Base-by-base conservation (phyloP, 2,113 vertebrate genomes). In the Crypturellus undulatus region DNA sequence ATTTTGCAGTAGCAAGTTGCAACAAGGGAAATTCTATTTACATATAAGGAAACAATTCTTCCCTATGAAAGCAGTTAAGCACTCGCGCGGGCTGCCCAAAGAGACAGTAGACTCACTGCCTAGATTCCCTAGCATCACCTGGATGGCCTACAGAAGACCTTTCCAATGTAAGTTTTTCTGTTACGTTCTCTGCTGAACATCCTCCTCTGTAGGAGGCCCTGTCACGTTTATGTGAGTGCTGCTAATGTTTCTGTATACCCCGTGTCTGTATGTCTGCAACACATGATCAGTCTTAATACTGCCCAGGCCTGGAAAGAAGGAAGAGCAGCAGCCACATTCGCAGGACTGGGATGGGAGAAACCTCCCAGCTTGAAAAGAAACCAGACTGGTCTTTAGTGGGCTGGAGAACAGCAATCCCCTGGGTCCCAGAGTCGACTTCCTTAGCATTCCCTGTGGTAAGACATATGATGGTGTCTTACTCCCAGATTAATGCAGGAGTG, bases 201-300 rank as follows among this genome's bases (percentile, higher is more conserved):
- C 38, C 38, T 38, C 38, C 49, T 51, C 63, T 3, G 24, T 14
- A 79, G 52, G 43, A 38, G 42, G 30, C 20, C 24, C 26, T 6
- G 1, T 88, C 21, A n/a, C 0, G 0, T 38, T 45, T 52, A 13
- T 38, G 18, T 1, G 5, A 51, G 21, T 1, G 0, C 25, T 24
- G 11, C 10, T 60, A 12, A 10, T 17, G 7, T 30, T 45, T 54
- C 45, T 22, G n/a, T 7, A 6, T 28, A 7, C 2, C 28, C 7
- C 28, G 52, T 54, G 52, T 24, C 12, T 14, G 7, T 13, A 18
- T 4, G 28, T 30, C 34, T 6, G 28, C 5, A 70, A 42, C 12
- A 56, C 28, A 2, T 1, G 13, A 19, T 12, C 54, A 25, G 30
- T 8, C 65, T 71, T 6, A 2, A 24, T 49, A 3, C 16, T 18